These are phyloP conservation scores for Caranx ignobilis DNA, from an alignment of 2,113 vertebrate genomes.

Conservation along the genomic window DNA sequence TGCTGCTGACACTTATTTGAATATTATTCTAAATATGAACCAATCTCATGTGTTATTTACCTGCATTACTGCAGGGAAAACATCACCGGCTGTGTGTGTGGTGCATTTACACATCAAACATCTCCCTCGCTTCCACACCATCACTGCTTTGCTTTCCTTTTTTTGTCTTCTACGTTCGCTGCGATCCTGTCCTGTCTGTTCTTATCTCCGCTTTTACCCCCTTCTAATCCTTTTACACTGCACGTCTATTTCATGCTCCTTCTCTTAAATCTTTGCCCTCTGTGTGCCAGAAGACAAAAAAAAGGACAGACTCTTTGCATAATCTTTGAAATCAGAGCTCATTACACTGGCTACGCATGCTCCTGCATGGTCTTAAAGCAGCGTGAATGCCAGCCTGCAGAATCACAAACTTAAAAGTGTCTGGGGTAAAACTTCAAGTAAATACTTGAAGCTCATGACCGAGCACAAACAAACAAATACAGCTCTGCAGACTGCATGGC, in stretches of 20 bases:
- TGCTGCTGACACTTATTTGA: slow-evolving; percentile 61
- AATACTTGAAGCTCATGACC: not conserved
- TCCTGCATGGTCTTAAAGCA: not conserved
- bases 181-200: slow-evolving; percentile 27
- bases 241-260: not conserved
- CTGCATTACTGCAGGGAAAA: slow-evolving; percentile 71
- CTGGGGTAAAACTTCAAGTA: slow-evolving; percentile 9
- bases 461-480: not conserved
- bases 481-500: not conserved
- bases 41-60: slow-evolving; percentile 76
- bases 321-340: slow-evolving; percentile 17
- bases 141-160: slow-evolving; percentile 25
- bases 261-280: slow-evolving; percentile 2
- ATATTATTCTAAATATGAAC: slow-evolving; percentile 67
- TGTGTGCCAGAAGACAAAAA: slow-evolving; percentile 13
- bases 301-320: slow-evolving; percentile 16
- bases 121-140: slow-evolving; percentile 26
- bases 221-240: slow-evolving; percentile 23
- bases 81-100: slow-evolving; percentile 53
- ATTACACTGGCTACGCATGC: slow-evolving; percentile 4
- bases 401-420: not conserved
- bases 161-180: slow-evolving; percentile 35
- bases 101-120: slow-evolving; percentile 82
- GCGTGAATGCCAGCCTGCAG: not conserved
- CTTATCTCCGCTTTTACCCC: slow-evolving; percentile 22